Evolutionary conservation across 2,113 vertebrate species (phyloP).

Genomic region (Blennius ocellaris): DNA sequence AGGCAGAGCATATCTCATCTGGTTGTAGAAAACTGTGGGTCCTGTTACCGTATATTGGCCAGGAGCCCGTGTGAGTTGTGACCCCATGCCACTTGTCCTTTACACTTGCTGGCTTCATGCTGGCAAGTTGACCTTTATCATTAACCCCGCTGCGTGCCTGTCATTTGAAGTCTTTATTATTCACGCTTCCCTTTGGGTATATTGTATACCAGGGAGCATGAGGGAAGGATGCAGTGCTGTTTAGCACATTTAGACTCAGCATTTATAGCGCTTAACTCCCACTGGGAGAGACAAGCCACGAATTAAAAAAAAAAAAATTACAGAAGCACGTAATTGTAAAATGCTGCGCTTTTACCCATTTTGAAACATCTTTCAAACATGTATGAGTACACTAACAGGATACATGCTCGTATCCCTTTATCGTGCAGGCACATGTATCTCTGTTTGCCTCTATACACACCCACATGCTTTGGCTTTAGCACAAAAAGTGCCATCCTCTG

Average conservation of each 20-base stretch:
- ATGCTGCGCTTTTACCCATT: too few relatives aligned
- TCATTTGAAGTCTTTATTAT: constrained; percentile 86
- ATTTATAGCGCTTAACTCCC: constrained; percentile 50
- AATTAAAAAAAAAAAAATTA: too few relatives aligned
- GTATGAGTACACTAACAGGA: constrained; percentile 1
- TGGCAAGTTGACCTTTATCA: constrained; percentile 84
- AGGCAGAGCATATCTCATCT: constrained; percentile 50
- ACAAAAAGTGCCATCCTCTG: neutral
- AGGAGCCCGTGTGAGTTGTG: constrained; percentile 73
- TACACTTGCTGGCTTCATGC: constrained; percentile 78
- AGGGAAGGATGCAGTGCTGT: constrained; percentile 40
- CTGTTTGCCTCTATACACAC: constrained; percentile 18
- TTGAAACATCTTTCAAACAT: neutral
- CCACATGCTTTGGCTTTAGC: constrained; percentile 20
- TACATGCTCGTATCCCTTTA: constrained; percentile 6
- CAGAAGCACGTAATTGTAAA: too few relatives aligned
- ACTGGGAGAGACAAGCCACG: constrained; percentile 3
- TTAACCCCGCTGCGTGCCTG: constrained; percentile 83
- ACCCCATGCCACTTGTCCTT: constrained; percentile 82
- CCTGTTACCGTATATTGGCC: constrained; percentile 69
- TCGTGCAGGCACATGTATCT: constrained; percentile 16
- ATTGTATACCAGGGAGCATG: constrained; percentile 54
- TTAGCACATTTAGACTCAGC: constrained; percentile 46
- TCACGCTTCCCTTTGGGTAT: constrained; percentile 71
- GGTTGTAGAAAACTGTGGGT: constrained; percentile 51